phyloP scores from a whole-genome alignment of 2,888 invertebrate species.

The Nesidiocoris tenuis region DNA sequence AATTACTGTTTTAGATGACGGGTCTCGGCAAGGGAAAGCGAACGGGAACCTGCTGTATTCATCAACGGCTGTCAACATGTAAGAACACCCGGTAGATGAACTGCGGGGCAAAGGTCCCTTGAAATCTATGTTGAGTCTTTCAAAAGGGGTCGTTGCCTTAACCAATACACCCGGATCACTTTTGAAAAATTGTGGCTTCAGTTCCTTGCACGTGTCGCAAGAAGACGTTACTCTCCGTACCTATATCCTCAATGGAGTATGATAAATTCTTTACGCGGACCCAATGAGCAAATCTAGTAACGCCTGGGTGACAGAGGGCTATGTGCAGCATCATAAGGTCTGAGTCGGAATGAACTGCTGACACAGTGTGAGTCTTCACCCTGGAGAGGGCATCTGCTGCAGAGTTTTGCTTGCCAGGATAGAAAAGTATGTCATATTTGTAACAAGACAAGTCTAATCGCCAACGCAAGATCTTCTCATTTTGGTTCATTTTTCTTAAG shows the following conservation, averaged over 20 bases:
- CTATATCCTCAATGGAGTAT: neutral
- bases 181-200: neutral
- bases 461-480: conserved; percentile 16
- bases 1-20: neutral
- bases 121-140: conserved; percentile 42
- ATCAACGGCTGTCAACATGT: conserved; percentile 43
- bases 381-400: conserved; percentile 15
- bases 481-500: no score
- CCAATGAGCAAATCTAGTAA: conserved; percentile 7
- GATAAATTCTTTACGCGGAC: neutral
- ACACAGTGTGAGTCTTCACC: neutral
- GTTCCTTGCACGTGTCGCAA: neutral
- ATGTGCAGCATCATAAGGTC: neutral
- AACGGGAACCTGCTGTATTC: conserved; percentile 46
- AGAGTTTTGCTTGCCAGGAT: conserved; percentile 1
- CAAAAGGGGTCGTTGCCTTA: conserved; percentile 46
- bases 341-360: neutral
- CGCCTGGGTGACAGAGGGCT: neutral
- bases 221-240: neutral
- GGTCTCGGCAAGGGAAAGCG: conserved; percentile 32
- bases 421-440: neutral
- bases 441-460: conserved; percentile 1
- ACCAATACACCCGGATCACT: neutral
- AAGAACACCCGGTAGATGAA: neutral
- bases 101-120: conserved; percentile 29